These are phyloP conservation scores for Rhynchophorus ferrugineus DNA, from an alignment of 1,140 invertebrate species.

Conservation along the genomic window DNA sequence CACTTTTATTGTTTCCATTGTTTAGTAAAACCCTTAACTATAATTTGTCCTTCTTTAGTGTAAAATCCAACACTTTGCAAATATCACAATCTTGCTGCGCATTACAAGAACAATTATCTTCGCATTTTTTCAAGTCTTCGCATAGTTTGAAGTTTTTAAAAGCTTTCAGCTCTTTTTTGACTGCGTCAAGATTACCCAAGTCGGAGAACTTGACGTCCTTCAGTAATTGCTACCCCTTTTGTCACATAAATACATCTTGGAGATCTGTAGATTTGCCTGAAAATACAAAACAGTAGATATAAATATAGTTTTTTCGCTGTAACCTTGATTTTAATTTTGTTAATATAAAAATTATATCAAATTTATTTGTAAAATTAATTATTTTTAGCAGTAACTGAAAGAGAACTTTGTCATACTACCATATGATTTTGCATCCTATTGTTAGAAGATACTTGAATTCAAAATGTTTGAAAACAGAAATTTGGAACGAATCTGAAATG, in stretches of 20 bases:
- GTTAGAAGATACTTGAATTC: too few species aligned
- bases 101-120: conserved; percentile 38
- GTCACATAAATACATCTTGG: conserved; percentile 61
- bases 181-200: conserved; percentile 22
- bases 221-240: conserved; percentile 37
- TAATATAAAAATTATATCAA: neutral
- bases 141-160: conserved; percentile 39
- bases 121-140: conserved; percentile 38
- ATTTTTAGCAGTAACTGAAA: too few species aligned
- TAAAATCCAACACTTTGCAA: conserved; percentile 39
- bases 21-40: conserved; percentile 24
- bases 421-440: too few species aligned
- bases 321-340: neutral
- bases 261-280: conserved; percentile 29
- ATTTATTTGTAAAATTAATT: too few species aligned
- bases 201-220: conserved; percentile 22
- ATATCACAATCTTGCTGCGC: conserved; percentile 38
- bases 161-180: conserved; percentile 35
- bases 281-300: neutral
- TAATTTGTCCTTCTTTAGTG: conserved; percentile 38
- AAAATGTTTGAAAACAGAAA: too few species aligned
- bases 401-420: too few species aligned
- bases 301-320: too few species aligned
- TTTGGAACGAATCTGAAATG: too few species aligned
- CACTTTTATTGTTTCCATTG: neutral